Percentiles rank a stretch among this genome's conserved stretches.
These are phyloP conservation scores for Micrasema minimum DNA, from an alignment of 1,140 invertebrate species.

Conservation along the genomic window DNA sequence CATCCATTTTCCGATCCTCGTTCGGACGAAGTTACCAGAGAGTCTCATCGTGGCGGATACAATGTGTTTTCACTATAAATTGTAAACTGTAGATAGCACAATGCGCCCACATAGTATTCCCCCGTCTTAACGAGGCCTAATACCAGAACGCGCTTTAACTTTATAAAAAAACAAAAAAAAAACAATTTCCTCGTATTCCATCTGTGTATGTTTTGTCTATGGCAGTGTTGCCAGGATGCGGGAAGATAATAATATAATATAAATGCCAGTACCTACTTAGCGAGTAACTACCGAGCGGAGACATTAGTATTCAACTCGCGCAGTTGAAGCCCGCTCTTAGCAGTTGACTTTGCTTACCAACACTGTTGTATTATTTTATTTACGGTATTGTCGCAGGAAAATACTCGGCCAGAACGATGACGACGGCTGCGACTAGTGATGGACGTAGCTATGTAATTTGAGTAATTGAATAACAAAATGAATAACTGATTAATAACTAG, in stretches of 20 bases:
- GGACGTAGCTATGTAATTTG: too few species aligned
- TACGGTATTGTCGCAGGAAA: conserved; percentile 44
- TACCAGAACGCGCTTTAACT: background rate
- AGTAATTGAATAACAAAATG: too few species aligned
- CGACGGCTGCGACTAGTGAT: too few species aligned
- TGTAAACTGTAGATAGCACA: background rate
- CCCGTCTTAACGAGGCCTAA: background rate
- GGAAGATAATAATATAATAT: conserved; percentile 13
- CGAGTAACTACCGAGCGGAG: background rate
- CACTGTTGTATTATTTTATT: conserved; percentile 50
- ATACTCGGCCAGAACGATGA: conserved; percentile 39
- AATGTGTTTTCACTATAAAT: too few species aligned
- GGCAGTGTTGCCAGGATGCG: conserved; percentile 20
- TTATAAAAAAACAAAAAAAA: background rate
- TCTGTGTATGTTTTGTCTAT: background rate
- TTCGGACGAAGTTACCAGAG: too few species aligned
- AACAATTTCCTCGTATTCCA: background rate
- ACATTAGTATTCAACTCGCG: conserved; percentile 51
- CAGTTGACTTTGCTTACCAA: conserved; percentile 42
- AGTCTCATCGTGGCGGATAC: too few species aligned
- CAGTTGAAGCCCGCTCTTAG: conserved; percentile 32
- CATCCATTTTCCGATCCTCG: too few species aligned
- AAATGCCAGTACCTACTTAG: conserved; percentile 2
- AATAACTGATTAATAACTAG: too few species aligned
- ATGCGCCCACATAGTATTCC: background rate